Percentiles rank a stretch among this genome's conserved stretches.
Evolutionary conservation across 2,113 vertebrate genomes (phyloP).

Genomic region (Phocoena sinus): DNA sequence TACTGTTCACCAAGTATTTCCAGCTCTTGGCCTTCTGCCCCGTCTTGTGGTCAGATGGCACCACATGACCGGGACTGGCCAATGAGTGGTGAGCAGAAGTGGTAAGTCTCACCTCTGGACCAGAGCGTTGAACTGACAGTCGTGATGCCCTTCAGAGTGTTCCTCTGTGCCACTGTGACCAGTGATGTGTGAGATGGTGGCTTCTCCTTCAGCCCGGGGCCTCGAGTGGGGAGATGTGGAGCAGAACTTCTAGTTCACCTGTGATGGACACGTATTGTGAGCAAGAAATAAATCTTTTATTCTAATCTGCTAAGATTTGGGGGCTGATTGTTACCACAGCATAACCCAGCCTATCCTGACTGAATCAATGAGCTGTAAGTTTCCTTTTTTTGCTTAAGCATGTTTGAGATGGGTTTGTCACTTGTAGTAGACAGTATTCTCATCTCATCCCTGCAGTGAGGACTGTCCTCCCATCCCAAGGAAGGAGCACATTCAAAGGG

Average conservation of each 20-base stretch:
- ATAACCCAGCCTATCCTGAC: not conserved
- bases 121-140: not conserved
- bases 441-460: not conserved
- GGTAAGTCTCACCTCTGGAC: not conserved
- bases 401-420: not conserved
- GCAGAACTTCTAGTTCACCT: not conserved
- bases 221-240: rapidly evolving
- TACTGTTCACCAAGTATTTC: not conserved
- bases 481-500: not conserved
- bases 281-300: not conserved
- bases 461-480: not conserved
- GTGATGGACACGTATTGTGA: rapidly evolving
- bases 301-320: not conserved
- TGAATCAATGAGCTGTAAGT: too few species aligned
- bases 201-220: not conserved
- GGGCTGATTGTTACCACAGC: not conserved
- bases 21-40: not conserved
- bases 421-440: not conserved
- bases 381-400: not conserved
- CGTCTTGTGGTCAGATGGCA: not conserved
- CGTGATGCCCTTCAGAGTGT: not conserved
- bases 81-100: not conserved
- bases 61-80: not conserved
- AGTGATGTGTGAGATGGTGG: too few species aligned
- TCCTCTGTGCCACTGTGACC: not conserved